Conservation (phyloP, 1,140 invertebrate genomes). For the Holotrichia oblita region DNA sequence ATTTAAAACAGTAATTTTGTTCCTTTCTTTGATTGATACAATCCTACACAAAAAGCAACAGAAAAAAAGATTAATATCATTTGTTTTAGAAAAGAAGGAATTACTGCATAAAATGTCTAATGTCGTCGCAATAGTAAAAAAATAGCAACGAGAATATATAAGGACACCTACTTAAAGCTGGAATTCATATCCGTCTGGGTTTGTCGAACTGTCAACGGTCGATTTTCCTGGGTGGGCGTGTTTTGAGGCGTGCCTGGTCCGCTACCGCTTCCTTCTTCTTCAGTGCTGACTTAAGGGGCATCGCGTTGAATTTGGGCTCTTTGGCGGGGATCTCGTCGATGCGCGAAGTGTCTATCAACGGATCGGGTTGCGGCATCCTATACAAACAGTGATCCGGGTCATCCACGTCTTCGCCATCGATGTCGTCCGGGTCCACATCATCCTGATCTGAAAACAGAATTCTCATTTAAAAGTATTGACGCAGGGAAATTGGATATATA, state of each 20-base stretch:
- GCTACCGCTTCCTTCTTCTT: slow-evolving; percentile 80
- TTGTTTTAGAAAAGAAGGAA: not conserved
- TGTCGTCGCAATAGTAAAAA: not conserved
- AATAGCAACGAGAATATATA: not conserved
- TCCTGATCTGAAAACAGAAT: slow-evolving; percentile 56
- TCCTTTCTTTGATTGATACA: not conserved
- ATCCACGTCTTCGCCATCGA: slow-evolving; percentile 69
- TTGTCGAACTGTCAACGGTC: slow-evolving; percentile 75
- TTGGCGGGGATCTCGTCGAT: slow-evolving; percentile 91
- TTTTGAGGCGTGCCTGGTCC: slow-evolving; percentile 70
- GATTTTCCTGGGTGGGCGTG: slow-evolving; percentile 82
- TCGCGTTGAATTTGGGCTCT: slow-evolving; percentile 86
- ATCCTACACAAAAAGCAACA: not conserved
- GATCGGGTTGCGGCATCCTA: slow-evolving; percentile 68
- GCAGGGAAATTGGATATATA: too few relatives aligned
- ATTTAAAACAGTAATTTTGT: slow-evolving; percentile 6
- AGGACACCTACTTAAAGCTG: slow-evolving; percentile 67
- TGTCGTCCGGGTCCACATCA: slow-evolving; percentile 66
- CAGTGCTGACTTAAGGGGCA: slow-evolving; percentile 90
- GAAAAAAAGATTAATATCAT: not conserved
- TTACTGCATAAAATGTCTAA: not conserved
- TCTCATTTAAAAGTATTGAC: not conserved
- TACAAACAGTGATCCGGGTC: slow-evolving; percentile 63
- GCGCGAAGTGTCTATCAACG: slow-evolving; percentile 78
- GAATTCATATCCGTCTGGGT: slow-evolving; percentile 74